Evolutionary conservation across 2,888 invertebrate genomes (phyloP), one percentile per base, ranked within the genome.

Genomic region (Campoplex capitator): DNA sequence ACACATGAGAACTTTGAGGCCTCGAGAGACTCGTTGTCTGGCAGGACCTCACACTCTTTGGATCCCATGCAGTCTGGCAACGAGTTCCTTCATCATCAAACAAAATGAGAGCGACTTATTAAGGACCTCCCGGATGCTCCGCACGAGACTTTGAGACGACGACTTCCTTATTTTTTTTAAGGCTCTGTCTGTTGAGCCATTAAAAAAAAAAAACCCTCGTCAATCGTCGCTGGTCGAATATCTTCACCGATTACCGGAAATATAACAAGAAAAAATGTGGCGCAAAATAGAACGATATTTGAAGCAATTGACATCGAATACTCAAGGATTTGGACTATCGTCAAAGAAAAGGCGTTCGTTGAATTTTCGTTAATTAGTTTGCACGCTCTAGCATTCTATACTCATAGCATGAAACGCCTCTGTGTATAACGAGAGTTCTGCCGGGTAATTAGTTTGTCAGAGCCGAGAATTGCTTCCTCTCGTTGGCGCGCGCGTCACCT

Each of bases 341-440:
- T 58, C 45, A 32, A 62, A 68, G 73, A 13, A 13, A 42, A 76
- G 56, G 58, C 75, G 80, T 71, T 85, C 71, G 13, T 65, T 70
- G 74, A 76, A 88, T 88, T 88, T 88, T 89, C 85, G 88, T 88
- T 88, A 88, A 89, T 89, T 88, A 89, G 86, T 88, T 89, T 85
- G 82, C 85, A 81, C 84, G 88, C 77, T 73, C 82, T 75, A 86
- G 18, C 67, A 42, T 86, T 86, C 81, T 62, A 23, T 23, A 68
- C 80, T 67, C 70, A 54, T 42, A 75, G 56, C 83, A 58, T 13
- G 54, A 28, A 18, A 54, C 13, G 74, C 38, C 28, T 67, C 28
- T 67, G 35, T 67, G 35, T 56, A 56, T 83, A 87, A 87, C 87
- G 85, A 86, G 83, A 85, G 85, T 83, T 82, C 68, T 84, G 76